Percentiles rank a stretch among this genome's conserved stretches.
Conservation (phyloP, 2,797 vertebrate genomes). For the Rousettus madagascariensis region DNA sequence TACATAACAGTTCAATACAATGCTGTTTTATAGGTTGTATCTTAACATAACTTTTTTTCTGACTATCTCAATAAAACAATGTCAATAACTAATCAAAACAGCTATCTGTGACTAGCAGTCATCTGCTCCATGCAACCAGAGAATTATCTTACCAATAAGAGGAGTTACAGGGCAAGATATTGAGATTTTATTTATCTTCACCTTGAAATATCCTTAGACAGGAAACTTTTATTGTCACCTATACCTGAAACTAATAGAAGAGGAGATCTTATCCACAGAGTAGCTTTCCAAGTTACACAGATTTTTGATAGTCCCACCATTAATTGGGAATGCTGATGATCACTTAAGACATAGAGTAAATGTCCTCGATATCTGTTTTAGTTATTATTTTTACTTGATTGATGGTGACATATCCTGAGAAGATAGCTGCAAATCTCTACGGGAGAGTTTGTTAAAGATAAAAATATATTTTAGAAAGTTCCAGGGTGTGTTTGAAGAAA, state of each 20-base stretch:
- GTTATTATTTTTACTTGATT: not conserved
- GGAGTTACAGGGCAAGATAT: not conserved
- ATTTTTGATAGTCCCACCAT: not conserved
- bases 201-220: not conserved
- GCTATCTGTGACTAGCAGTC: not conserved
- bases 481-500: slow-evolving; percentile 3
- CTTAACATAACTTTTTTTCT: not conserved
- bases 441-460: slow-evolving; percentile 7
- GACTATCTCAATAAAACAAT: not conserved
- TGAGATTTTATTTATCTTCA: not conserved
- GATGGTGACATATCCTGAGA: not conserved
- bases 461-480: not conserved
- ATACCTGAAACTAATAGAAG: not conserved
- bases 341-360: not conserved
- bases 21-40: not conserved
- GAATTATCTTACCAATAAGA: not conserved
- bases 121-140: not conserved
- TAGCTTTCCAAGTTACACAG: not conserved
- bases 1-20: not conserved
- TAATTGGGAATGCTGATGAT: slow-evolving; percentile 8
- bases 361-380: not conserved
- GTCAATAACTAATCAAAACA: not conserved
- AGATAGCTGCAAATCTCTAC: not conserved
- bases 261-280: not conserved
- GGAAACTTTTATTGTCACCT: not conserved